phyloP scores from a whole-genome alignment of 2,888 invertebrate genomes.

The Xestia sexstrigata region DNA sequence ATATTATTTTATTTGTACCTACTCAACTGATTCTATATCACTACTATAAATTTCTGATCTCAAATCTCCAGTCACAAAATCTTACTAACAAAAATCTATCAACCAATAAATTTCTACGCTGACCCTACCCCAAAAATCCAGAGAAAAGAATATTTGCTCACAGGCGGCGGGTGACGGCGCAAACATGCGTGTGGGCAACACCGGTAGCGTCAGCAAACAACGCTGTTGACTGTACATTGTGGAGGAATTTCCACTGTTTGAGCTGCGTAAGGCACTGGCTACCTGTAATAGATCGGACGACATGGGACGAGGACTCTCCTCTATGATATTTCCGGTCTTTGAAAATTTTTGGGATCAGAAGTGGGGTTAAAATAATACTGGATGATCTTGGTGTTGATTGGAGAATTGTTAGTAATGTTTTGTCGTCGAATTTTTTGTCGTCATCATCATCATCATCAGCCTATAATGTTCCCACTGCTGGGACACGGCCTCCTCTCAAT shows the following conservation, averaged over 20 bases:
- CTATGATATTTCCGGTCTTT: conserved; percentile 62
- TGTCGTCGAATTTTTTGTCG: no score
- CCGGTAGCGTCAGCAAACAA: conserved; percentile 89
- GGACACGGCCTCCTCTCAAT: no score
- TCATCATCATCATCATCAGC: no score
- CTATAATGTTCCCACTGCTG: no score
- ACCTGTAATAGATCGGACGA: conserved; percentile 74
- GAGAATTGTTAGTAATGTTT: no score
- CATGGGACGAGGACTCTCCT: conserved; percentile 38
- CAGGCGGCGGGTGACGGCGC: conserved; percentile 75
- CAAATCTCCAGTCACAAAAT: neutral
- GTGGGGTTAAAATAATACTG: conserved; percentile 34
- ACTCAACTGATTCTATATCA: no score
- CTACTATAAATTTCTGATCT: no score
- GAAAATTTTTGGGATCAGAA: conserved; percentile 14
- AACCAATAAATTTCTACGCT: conserved; percentile 61
- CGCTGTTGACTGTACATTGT: conserved; percentile 84
- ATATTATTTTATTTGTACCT: neutral
- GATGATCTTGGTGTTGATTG: neutral
- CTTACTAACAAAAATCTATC: neutral
- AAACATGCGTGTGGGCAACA: conserved; percentile 88
- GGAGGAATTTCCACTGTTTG: conserved; percentile 85
- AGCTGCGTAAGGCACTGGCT: conserved; percentile 73
- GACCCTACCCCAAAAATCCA: conserved; percentile 84
- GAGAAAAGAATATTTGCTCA: conserved; percentile 85